Evolutionary conservation across 2,888 invertebrate genomes (phyloP), one percentile per base, ranked within the genome.

Genomic region (Mythimna pallens): DNA sequence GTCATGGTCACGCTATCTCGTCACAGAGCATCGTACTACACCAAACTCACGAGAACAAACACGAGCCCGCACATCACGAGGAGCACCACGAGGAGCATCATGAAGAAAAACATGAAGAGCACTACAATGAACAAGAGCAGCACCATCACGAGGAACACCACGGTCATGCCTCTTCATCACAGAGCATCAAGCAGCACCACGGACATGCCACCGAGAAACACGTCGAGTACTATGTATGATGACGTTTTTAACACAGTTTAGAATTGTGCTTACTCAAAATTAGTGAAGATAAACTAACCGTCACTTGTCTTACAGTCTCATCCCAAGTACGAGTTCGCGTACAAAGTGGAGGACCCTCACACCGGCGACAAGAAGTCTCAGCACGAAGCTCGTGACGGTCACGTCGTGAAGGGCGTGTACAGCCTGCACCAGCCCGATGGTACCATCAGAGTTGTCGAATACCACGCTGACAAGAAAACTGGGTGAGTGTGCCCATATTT

Each of bases 391-490:
- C 92, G 94, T 65, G 95, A 96, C 90, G 97, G 97, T 5, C 95
- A 97, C 86, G 93, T 93, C 57, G 97, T 97, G 70, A 94, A 96
- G 89, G 97, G 97, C 55, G 95, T 96, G 85, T 97, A 97, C 90
- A 94, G 93, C 59, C 89, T 96, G 67, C 93, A 95, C 81, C 95
- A 96, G 84, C 93, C 95, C 50, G 95, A 94, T 66, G 86, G 86
- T 43, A 82, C 95, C 83, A 85, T 95, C 73, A 92, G 96, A 81
- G 93, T 93, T 34, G 96, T 96, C 25, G 93, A 94, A 84, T 96
- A 96, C 88, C 91, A 90, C 79, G 94, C 95, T n/a, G 95, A 95
- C 83, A 73, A 78, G 91, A 94, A 81, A 90, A 94, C 62, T 6
- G 78, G 78, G 78, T 78, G 0, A 69, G 62, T 43, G 25, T 54